Evolutionary conservation across 30 jellyfish, hydroid and myxozoan genomes (phyloP).

Genomic region (Nemopilema nomurai): DNA sequence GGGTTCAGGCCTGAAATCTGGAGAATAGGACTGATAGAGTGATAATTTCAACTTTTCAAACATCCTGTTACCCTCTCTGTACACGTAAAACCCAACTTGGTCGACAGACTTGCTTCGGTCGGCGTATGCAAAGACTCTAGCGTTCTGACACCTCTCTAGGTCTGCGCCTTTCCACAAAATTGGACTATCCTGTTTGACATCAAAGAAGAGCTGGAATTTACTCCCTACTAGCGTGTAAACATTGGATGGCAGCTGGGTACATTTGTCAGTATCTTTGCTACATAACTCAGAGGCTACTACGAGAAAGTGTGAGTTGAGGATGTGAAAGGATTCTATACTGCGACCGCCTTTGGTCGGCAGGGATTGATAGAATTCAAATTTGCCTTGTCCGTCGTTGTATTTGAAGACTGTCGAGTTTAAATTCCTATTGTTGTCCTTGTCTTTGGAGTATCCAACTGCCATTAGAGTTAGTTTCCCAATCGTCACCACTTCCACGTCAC

Average conservation of each 20-base stretch:
- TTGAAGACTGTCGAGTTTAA: slow-evolving; percentile 54
- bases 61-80: slow-evolving; percentile 47
- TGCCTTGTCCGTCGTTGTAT: slow-evolving; percentile 26
- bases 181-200: slow-evolving; percentile 67
- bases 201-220: slow-evolving; percentile 36
- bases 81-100: slow-evolving; percentile 70
- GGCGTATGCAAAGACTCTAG: slow-evolving; percentile 57
- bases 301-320: slow-evolving; percentile 42
- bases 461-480: slow-evolving; percentile 18
- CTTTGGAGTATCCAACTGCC: slow-evolving; percentile 63
- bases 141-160: slow-evolving; percentile 69
- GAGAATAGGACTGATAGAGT: slow-evolving; percentile 17
- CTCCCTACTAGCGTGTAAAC: slow-evolving; percentile 46
- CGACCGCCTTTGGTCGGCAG: slow-evolving; percentile 79
- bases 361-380: slow-evolving; percentile 42
- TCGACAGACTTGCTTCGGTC: slow-evolving; percentile 71
- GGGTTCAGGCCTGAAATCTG: slow-evolving; percentile 65
- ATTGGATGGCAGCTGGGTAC: slow-evolving; percentile 46
- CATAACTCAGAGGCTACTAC: slow-evolving; percentile 73
- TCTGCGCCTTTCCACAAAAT: slow-evolving; percentile 56
- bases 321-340: slow-evolving; percentile 61
- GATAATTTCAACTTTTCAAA: slow-evolving; percentile 65
- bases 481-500: slow-evolving; percentile 64
- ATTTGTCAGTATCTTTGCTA: slow-evolving; percentile 23
- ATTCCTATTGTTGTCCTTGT: slow-evolving; percentile 32